phyloP scores from a whole-genome alignment of 1,140 invertebrate species.

The Ooceraea biroi region DNA sequence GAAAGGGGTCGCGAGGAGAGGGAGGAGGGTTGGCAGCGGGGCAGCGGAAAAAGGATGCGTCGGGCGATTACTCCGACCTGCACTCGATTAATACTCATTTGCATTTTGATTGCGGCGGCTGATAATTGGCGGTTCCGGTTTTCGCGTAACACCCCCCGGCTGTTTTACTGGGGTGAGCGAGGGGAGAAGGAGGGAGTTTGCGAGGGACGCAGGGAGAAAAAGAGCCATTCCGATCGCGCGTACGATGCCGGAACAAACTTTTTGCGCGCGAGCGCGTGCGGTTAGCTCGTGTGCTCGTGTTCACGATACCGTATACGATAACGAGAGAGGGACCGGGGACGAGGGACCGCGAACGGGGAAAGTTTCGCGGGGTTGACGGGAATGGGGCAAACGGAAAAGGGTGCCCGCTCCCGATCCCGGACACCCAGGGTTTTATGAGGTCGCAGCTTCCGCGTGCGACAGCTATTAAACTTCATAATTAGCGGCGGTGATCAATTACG shows the following conservation, averaged over 20 bases:
- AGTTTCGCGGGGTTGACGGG: constrained; percentile 5
- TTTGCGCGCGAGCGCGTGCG: not conserved
- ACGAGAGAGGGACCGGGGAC: not conserved
- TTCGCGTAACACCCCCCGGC: constrained; percentile 43
- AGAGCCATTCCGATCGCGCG: not conserved
- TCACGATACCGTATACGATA: not conserved
- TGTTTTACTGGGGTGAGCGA: not conserved
- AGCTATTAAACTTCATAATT: constrained; percentile 50
- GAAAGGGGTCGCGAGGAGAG: not conserved
- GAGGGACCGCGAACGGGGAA: constrained; percentile 1
- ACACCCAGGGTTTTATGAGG: constrained; percentile 21
- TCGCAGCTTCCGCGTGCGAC: constrained; percentile 4
- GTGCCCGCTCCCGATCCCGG: not conserved
- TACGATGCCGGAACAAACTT: not conserved
- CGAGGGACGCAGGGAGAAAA: too few species aligned
- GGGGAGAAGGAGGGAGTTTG: constrained; percentile 34
- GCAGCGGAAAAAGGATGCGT: constrained; percentile 33
- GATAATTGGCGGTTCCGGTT: constrained; percentile 68
- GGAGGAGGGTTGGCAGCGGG: constrained; percentile 8
- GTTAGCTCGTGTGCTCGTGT: not conserved
- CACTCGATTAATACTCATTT: constrained; percentile 73
- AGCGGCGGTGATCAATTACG: constrained; percentile 34
- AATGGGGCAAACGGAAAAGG: constrained; percentile 3
- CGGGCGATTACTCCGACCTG: constrained; percentile 41
- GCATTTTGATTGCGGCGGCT: constrained; percentile 70